These are phyloP conservation scores for Crocallis elinguaria DNA, from an alignment of 2,888 invertebrate genomes.

Conservation along the genomic window DNA sequence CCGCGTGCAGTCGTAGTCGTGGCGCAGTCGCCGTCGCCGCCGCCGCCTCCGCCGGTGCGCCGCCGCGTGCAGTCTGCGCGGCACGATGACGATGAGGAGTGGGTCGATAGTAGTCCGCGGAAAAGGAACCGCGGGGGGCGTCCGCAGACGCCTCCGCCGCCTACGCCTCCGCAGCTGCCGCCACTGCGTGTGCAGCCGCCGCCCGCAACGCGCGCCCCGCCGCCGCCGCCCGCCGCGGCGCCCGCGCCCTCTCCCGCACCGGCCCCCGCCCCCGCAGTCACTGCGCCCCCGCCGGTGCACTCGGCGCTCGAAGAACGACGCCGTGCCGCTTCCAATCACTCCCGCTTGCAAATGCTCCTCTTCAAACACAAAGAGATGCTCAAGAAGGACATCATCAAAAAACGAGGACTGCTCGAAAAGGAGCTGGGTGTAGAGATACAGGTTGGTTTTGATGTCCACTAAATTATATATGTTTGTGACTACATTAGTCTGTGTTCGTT, in stretches of 20 bases:
- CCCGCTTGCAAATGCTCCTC: conserved; percentile 89
- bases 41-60: conserved; percentile 59
- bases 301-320: conserved; percentile 74
- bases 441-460: conserved; percentile 62
- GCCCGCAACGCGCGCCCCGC: conserved; percentile 30
- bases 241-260: conserved; percentile 21
- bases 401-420: conserved; percentile 94
- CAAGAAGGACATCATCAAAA: conserved; percentile 96
- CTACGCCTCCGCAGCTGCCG: conserved; percentile 32
- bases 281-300: conserved; percentile 53
- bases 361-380: conserved; percentile 96
- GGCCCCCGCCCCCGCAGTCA: conserved; percentile 36
- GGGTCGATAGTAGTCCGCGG: conserved; percentile 71
- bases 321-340: conserved; percentile 83
- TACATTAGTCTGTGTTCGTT: background rate
- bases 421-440: conserved; percentile 96
- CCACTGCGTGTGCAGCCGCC: conserved; percentile 63
- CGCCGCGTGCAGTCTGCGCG: conserved; percentile 60
- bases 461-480: background rate
- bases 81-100: conserved; percentile 75
- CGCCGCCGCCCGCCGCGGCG: conserved; percentile 55
- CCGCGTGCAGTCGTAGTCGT: conserved; percentile 58
- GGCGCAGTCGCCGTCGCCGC: conserved; percentile 47
- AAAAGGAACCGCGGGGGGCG: conserved; percentile 52
- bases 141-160: conserved; percentile 34